These are phyloP conservation scores for Halcyon senegalensis DNA, from an alignment of 2,113 vertebrate species.

Conservation along the genomic window DNA sequence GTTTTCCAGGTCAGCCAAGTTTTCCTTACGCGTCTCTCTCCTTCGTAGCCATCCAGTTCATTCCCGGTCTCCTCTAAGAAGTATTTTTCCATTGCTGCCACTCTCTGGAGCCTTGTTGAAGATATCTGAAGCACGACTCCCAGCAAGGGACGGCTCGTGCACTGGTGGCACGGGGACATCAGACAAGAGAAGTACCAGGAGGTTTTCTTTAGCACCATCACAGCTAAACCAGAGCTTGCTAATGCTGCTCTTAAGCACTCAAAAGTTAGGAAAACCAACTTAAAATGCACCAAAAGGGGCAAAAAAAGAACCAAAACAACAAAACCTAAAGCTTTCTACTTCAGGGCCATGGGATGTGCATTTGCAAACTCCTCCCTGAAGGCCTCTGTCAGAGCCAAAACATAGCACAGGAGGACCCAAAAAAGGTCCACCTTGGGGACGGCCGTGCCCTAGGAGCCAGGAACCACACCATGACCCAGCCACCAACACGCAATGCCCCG, in stretches of 20 bases:
- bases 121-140: background rate
- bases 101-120: background rate
- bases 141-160: fast-evolving
- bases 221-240: background rate
- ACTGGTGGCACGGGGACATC: background rate
- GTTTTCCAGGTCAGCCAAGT: background rate
- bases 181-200: background rate
- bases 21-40: background rate
- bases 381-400: background rate
- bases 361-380: background rate
- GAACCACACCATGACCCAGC: background rate
- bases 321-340: background rate
- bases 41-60: background rate
- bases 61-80: background rate
- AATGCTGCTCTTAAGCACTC: background rate
- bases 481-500: background rate
- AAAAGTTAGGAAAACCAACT: background rate
- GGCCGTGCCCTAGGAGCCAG: background rate
- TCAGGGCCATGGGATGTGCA: background rate
- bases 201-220: background rate
- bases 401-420: background rate
- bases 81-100: background rate
- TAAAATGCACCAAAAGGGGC: background rate
- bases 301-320: background rate
- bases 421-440: fast-evolving